Percentiles rank a stretch among this genome's conserved stretches.
Conservation (phyloP, 2,113 vertebrate genomes). For the Pseudois nayaur region DNA sequence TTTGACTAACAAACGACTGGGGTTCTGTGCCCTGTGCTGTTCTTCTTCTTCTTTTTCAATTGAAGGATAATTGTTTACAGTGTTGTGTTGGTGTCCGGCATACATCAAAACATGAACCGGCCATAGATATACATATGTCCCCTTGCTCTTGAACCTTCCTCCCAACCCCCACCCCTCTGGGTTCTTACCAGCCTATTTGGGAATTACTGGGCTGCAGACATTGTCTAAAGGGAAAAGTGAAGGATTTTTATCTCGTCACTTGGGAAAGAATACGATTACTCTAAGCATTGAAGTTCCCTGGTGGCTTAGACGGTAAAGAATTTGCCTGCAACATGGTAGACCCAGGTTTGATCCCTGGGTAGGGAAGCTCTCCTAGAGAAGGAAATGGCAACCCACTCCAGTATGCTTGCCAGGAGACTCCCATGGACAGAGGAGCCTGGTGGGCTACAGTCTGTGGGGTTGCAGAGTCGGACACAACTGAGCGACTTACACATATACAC, state of each 20-base stretch:
- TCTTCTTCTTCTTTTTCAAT: not conserved
- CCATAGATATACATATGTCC: not conserved
- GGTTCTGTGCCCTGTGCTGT: not conserved
- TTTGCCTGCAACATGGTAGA: not conserved
- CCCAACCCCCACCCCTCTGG: not conserved
- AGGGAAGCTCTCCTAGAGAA: not conserved
- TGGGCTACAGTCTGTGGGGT: not conserved
- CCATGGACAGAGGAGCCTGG: not conserved
- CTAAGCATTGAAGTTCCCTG: not conserved
- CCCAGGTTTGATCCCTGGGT: not conserved
- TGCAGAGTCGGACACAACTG: not conserved
- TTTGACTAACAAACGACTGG: not conserved
- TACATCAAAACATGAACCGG: not conserved
- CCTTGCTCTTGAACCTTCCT: not conserved
- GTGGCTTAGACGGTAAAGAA: not conserved
- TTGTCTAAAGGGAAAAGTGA: conserved; percentile 5
- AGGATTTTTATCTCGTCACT: not conserved
- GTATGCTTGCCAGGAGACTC: not conserved
- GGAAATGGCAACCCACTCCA: not conserved
- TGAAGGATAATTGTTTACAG: not conserved
- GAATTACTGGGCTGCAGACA: not conserved
- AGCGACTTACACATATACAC: not conserved
- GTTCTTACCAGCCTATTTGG: not conserved
- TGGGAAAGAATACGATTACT: not conserved
- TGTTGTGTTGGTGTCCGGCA: not conserved